Evolutionary conservation across 2,113 vertebrate species (phyloP), one percentile per base, ranked within the genome.

Genomic region (Pithys albifrons): DNA sequence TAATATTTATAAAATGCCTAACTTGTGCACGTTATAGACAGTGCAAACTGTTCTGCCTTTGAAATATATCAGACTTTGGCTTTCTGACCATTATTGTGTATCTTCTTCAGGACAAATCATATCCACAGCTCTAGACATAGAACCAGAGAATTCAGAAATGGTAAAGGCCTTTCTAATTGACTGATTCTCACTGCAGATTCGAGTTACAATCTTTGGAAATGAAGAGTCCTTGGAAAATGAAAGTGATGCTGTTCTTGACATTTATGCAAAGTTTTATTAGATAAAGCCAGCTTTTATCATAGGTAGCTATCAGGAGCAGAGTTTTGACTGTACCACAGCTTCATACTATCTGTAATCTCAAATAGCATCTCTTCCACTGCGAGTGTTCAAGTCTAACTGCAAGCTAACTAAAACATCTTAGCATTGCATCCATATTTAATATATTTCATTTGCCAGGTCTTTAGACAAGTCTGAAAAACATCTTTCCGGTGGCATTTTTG

Each of bases 1-100:
- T 84, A 90, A 61, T 86, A 87, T 94, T 91, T 91, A 75, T 84
- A 65, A 94, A 92, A 84, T 67, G 12, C 64, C 57, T 86, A 54
- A 75, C 27, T 65, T 54, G 59, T 86, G 59, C 48, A 86, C 72
- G 64, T 86, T 90, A 80, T 19, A 78, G 85, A 71, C 43, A 64
- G 25, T 86, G 33, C 51, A 71, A 49, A 85, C 48, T 49, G 2
- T 37, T 91, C 77, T 86, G 51, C 67, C 62, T 39, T 86, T 74
- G 39, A 86, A 93, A 84, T 14, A 33, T 20, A 55, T 7, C 57
- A 72, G 65, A 33, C 51, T 86, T 66, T 33, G 72, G 31, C 43
- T 77, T 94, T 77, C 43, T 65, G 62, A 54, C 29, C 54, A 10
- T 62, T 75, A 14, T 3, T 18, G 41, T 62, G 37, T 64, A 43